Percentiles rank a stretch among this genome's conserved stretches.
phyloP scores from a whole-genome alignment of 2,113 vertebrate genomes.

The Paratilapia polleni region DNA sequence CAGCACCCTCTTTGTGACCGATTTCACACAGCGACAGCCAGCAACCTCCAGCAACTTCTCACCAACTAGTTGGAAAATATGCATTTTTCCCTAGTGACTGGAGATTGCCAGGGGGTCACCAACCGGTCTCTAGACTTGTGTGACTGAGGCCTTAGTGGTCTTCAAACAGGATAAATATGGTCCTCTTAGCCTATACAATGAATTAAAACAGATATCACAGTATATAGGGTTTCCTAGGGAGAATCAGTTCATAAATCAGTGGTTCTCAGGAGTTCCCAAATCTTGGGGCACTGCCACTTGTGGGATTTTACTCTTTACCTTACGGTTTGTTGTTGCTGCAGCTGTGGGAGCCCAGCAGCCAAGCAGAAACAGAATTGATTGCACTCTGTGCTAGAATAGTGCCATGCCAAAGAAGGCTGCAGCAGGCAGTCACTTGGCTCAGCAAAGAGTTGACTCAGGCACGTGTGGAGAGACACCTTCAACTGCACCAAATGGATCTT shows the following conservation, averaged over 20 bases:
- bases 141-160: neutral
- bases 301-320: neutral
- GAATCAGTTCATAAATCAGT: neutral
- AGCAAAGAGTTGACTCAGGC: neutral
- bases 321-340: neutral
- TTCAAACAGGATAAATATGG: neutral
- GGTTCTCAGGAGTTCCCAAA: neutral
- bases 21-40: neutral
- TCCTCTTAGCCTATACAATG: neutral
- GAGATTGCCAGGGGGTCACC: neutral
- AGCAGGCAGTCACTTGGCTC: neutral
- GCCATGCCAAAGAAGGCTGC: neutral
- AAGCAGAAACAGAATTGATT: neutral
- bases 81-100: neutral
- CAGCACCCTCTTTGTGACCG: neutral
- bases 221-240: neutral
- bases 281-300: neutral
- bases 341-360: neutral
- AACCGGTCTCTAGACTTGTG: neutral
- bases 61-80: too few species aligned
- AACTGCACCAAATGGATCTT: conserved; percentile 19
- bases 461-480: neutral
- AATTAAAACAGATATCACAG: neutral
- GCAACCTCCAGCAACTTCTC: neutral
- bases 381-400: neutral